Evolutionary conservation across 2,113 vertebrate genomes (phyloP).

Genomic region (Saguinus imperator): DNA sequence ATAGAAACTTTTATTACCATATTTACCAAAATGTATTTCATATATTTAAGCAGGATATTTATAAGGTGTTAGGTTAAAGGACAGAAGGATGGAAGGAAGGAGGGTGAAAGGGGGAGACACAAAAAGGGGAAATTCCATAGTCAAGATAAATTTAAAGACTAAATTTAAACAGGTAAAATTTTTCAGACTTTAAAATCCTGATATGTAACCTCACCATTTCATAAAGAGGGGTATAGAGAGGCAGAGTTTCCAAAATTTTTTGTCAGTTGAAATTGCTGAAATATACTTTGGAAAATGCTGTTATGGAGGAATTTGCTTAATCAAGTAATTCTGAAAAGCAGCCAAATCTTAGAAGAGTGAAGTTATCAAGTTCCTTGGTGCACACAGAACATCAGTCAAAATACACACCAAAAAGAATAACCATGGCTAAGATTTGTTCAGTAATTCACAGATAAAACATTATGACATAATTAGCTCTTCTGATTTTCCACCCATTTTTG

Average conservation of each 20-base stretch:
- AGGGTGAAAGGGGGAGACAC: not conserved
- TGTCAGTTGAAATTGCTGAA: conserved; percentile 12
- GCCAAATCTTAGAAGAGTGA: not conserved
- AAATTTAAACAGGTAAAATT: not conserved
- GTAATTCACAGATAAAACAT: not conserved
- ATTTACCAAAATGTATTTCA: not conserved
- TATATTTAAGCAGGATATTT: not conserved
- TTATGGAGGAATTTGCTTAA: conserved; percentile 36
- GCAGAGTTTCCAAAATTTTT: not conserved
- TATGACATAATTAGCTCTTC: not conserved
- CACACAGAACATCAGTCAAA: conserved; percentile 21
- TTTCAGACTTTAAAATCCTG: not conserved
- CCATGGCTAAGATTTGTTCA: not conserved
- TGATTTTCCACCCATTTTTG: not conserved
- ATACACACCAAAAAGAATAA: not conserved
- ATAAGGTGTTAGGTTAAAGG: not conserved
- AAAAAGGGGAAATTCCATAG: not conserved
- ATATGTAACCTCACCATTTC: not conserved
- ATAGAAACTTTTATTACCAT: not conserved
- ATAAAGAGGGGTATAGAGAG: not conserved
- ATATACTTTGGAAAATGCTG: conserved; percentile 23
- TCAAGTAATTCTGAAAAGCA: conserved; percentile 9
- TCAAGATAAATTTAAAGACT: not conserved
- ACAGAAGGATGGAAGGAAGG: fast-evolving
- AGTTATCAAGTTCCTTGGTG: not conserved